Base-by-base conservation (phyloP, 2,888 invertebrate genomes). In the Synergus laeviventris region DNA sequence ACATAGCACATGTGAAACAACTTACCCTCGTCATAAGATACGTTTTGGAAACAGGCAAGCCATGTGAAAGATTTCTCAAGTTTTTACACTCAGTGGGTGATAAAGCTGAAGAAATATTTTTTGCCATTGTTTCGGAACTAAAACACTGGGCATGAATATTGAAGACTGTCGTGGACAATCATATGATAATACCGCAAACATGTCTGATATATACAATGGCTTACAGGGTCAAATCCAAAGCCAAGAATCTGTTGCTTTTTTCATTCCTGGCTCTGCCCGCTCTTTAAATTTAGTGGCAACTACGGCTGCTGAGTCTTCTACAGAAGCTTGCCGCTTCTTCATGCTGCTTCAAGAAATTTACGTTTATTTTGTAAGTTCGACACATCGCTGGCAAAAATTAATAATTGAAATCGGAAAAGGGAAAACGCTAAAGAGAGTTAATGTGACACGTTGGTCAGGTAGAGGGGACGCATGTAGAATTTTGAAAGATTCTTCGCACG, bases 161-260 rank as follows among this genome's bases (percentile, higher is more conserved):
- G 81, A 62, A 59, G 75, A 83, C 54, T 83, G 81, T 74, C 60
- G 81, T 38, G 83, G 83, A 36, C 81, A 82, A 81, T 76, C 75
- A 45, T 84, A 81, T 76, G 84, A 84, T 74, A 85, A 81, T 81
- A 83, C 83, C n/a, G 66, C 74, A 42, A 83, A 84, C 76, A 85
- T 84, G 83, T 78, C 81, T 59, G 83, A 82, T 21, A 70, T 60
- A 62, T 83, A 83, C 75, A 80, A 73, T 73, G 82, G 81, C 39
- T 60, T 86, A 39, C 82, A 84, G 79, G 78, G 79, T 18, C 77
- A 78, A 78, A 82, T 86, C 39, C 83, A 82, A 45, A 66, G 79
- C 59, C 80, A 77, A 76, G 77, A 79, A 45, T 81, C 82, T 45
- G 81, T 81, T 76, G 76, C 83, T 70, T 18, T 18, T 14, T 76